Percentiles rank a stretch among this genome's conserved stretches.
phyloP scores from a whole-genome alignment of 2,888 invertebrate species.

The Sinopyrophorus schimmeli region DNA sequence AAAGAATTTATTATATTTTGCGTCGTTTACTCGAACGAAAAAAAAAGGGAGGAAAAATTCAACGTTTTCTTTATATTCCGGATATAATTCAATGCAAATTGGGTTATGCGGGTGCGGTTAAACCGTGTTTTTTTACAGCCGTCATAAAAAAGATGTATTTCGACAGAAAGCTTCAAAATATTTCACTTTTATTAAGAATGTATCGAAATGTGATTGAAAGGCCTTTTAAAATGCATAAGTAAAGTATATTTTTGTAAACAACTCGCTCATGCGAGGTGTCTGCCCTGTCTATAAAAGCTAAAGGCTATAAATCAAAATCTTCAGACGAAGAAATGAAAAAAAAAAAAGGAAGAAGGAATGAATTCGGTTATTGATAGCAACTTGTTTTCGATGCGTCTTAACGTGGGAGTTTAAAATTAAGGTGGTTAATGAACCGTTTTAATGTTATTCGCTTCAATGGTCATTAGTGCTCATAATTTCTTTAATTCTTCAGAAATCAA shows the following conservation, averaged over 20 bases:
- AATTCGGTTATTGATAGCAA: conserved; percentile 12
- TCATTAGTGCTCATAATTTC: conserved; percentile 9
- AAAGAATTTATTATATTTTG: conserved; percentile 22
- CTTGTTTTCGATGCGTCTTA: conserved; percentile 10
- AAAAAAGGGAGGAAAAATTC: too few relatives aligned
- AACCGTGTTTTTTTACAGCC: conserved; percentile 6
- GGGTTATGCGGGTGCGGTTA: conserved; percentile 12
- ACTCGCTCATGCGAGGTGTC: conserved; percentile 11
- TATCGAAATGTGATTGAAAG: conserved; percentile 22
- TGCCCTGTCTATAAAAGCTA: conserved; percentile 10
- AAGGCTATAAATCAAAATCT: conserved; percentile 12
- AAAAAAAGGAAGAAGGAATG: too few relatives aligned
- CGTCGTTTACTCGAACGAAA: conserved; percentile 17
- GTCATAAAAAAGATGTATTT: conserved; percentile 18
- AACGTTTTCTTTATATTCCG: conserved; percentile 11
- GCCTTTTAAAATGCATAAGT: conserved; percentile 13
- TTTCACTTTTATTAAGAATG: conserved; percentile 18
- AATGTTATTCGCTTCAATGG: conserved; percentile 14
- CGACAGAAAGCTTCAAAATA: conserved; percentile 15
- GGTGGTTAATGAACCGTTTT: conserved; percentile 21
- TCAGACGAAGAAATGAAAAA: background rate
- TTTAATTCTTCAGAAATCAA: conserved; percentile 14
- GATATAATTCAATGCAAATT: conserved; percentile 20
- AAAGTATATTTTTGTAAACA: conserved; percentile 12
- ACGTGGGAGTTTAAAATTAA: conserved; percentile 18